Evolutionary conservation across 2,113 vertebrate species (phyloP), one percentile per base, ranked within the genome.

Genomic region (Oenanthe oenanthe): DNA sequence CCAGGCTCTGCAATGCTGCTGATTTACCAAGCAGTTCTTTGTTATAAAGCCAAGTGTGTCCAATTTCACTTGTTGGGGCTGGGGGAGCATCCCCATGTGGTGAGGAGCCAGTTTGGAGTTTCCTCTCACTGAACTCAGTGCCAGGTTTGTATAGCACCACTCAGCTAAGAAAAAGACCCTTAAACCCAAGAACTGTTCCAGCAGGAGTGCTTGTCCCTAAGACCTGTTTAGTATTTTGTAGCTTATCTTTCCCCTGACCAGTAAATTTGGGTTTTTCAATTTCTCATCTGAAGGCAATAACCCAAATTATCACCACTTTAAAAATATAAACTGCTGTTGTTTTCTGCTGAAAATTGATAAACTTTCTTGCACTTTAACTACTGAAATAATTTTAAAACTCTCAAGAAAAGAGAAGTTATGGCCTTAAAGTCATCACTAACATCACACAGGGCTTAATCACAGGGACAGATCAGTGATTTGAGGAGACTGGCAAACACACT

Each of bases 31-130:
- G 40, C 51, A 65, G 31, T 4, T 22, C 74, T 75, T 63, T n/a
- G 47, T 40, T 36, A 36, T 4, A 6, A 2, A 62, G 34, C 10
- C 8, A 56, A 60, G 22, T 0, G 9, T 12, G 26, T 11, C 45
- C 17, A 20, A 2, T 29, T 43, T 47, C 51, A 38, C 14, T 21
- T 53, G 6, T 0, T 38, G 28, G 47, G 31, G 26, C 10, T 42
- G 22, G 10, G n/a, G n/a, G 42, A 75, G 26, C 4, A 51, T 24
- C 50, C 22, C 56, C 54, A 26, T 6, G 45, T 50, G 61, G 25
- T 25, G 38, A 51, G 0, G 8, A 60, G 32, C 7, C 19, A 31
- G 24, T 40, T 5, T 7, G 3, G 26, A 28, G n/a, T 34, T 75
- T 58, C 80, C 63, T 75, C 54, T 63, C 74, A 8, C 4, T 57